Evolutionary conservation across 2,888 invertebrate species (phyloP).

Genomic region (Mythimna loreyi): DNA sequence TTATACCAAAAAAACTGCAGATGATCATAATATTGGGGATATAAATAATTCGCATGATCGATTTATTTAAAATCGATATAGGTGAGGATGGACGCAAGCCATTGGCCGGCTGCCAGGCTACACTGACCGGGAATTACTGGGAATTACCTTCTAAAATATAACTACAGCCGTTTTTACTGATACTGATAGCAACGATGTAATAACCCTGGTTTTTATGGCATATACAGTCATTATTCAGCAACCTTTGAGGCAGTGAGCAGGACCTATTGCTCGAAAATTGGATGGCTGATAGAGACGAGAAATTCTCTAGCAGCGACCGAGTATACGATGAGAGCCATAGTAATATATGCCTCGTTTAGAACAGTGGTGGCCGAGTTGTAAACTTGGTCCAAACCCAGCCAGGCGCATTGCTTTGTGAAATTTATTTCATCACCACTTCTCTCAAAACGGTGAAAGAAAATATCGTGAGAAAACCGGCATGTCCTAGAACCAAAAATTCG

Average conservation of each 20-base stretch:
- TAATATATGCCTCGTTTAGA: too few relatives aligned
- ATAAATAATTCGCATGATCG: conserved; percentile 60
- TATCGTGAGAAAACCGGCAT: too few relatives aligned
- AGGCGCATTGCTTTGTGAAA: too few relatives aligned
- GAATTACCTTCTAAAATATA: conserved; percentile 42
- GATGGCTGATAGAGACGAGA: not conserved
- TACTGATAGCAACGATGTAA: not conserved
- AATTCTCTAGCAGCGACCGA: not conserved
- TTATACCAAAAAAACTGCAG: conserved; percentile 30
- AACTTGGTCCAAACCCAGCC: too few relatives aligned
- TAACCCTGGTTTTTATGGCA: not conserved
- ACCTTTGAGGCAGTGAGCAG: too few relatives aligned
- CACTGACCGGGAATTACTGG: conserved; percentile 36
- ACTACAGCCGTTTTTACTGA: conserved; percentile 11
- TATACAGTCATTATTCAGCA: not conserved
- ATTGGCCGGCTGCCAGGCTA: conserved; percentile 49
- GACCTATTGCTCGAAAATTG: too few relatives aligned
- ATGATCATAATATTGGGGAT: conserved; percentile 50
- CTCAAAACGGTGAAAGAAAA: too few relatives aligned
- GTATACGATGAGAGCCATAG: too few relatives aligned
- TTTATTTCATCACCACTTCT: too few relatives aligned
- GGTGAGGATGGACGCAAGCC: conserved; percentile 30
- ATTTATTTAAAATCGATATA: conserved; percentile 62
- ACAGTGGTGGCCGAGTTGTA: too few relatives aligned
- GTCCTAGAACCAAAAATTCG: too few relatives aligned